Evolutionary conservation across 2,113 vertebrate genomes (phyloP), one percentile per base, ranked within the genome.

Genomic region (Fregata magnificens): DNA sequence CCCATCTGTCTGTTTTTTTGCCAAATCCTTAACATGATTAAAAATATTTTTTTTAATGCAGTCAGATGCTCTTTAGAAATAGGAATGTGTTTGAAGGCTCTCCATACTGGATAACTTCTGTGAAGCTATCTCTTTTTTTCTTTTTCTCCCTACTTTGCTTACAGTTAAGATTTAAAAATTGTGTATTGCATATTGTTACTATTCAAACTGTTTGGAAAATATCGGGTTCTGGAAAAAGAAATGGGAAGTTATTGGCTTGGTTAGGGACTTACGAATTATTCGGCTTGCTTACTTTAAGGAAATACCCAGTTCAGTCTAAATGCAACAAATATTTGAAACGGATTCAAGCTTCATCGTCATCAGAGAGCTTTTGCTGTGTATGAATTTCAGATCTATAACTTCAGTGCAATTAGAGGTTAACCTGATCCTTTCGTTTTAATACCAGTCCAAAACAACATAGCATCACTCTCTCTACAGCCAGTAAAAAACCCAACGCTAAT

Each of bases 311-410:
- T 96, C 61, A 62, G 56, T 92, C 24, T 92, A 89, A 77, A 88
- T 78, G 38, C 65, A 95, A 84, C 47, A 92, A 92, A 95, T 96
- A 95, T 77, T 97, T 98, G 86, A 97, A 94, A 49, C 86, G 55
- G 28, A 38, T 96, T 97, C 81, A 94, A 93, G 40, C 12, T 96
- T n/a, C n/a, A 61, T 81, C n/a, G n/a, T 83, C 63, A 79, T 94
- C 65, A 69, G 89, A 70, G 65, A 79, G 19, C 4, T 83, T 92
- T 88, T 87, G 44, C 65, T 63, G 70, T 40, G 45, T 32, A 7
- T 42, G 55, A 63, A 87, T 94, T 95, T 97, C 71, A 77, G 73
- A 74, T 93, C 74, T 92, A 20, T 95, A 94, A 84, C 92, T 96
- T 97, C 91, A 78, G 80, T 86, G 38, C 83, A 97, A 82, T 80